Evolutionary conservation across 2,888 invertebrate species (phyloP).

Genomic region (Myopa testacea): DNA sequence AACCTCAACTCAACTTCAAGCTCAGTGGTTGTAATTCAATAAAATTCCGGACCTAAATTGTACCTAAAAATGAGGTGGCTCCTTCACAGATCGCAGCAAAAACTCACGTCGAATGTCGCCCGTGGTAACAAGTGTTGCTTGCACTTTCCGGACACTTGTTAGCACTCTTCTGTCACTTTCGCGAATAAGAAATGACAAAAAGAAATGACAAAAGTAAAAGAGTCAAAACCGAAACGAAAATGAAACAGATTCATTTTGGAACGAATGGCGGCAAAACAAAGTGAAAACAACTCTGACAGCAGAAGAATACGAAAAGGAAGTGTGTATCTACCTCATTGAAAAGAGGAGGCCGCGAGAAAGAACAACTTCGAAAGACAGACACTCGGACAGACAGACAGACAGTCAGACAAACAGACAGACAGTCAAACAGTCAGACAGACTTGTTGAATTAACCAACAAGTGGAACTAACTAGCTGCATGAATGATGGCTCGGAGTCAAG

Average conservation of each 20-base stretch:
- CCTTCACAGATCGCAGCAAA: neutral
- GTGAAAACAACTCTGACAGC: neutral
- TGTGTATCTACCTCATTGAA: slow-evolving; percentile 2
- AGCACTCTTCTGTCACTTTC: slow-evolving; percentile 33
- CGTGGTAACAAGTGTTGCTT: slow-evolving; percentile 12
- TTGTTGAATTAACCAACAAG: slow-evolving; percentile 36
- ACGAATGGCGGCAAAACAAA: neutral
- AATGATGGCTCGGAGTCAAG: slow-evolving; percentile 28
- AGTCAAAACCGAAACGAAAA: neutral
- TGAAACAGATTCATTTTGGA: neutral
- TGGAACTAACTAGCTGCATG: slow-evolving; percentile 32
- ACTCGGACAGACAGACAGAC: neutral
- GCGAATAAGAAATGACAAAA: slow-evolving; percentile 23
- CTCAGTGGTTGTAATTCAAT: neutral
- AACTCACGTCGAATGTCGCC: slow-evolving; percentile 23
- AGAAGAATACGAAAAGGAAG: slow-evolving; percentile 25
- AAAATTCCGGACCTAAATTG: neutral
- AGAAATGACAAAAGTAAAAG: slow-evolving; percentile 15
- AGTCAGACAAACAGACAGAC: slow-evolving; percentile 3
- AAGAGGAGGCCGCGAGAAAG: slow-evolving; percentile 9
- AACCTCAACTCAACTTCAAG: neutral
- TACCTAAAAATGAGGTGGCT: neutral
- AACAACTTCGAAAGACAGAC: slow-evolving; percentile 5
- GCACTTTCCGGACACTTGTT: slow-evolving; percentile 39
- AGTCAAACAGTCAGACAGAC: neutral